These are phyloP conservation scores for Paratrypauchen microcephalus DNA, from an alignment of 2,797 vertebrate genomes.

Conservation along the genomic window DNA sequence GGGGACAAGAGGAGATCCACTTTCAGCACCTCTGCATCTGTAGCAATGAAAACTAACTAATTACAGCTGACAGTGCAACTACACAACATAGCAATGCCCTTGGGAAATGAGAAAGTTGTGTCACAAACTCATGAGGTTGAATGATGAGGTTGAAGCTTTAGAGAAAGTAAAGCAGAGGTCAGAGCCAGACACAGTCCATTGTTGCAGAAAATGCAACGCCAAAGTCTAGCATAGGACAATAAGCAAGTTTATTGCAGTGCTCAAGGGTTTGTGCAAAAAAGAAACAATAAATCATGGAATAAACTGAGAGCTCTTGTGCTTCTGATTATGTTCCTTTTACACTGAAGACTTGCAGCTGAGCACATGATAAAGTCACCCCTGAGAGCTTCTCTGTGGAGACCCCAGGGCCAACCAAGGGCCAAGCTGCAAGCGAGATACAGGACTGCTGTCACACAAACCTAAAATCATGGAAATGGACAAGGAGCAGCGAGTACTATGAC, in stretches of 20 bases:
- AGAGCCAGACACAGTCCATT: not conserved
- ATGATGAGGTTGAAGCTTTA: not conserved
- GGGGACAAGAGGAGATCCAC: not conserved
- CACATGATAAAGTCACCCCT: slow-evolving; percentile 1
- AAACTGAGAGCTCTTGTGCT: slow-evolving; percentile 1
- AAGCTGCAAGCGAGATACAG: not conserved
- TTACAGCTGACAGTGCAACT: slow-evolving; percentile 1
- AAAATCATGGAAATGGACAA: not conserved
- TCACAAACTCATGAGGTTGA: slow-evolving; percentile 4
- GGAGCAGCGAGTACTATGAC: not conserved
- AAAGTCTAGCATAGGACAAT: not conserved
- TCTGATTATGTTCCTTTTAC: not conserved
- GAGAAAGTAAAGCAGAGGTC: slow-evolving; percentile 4
- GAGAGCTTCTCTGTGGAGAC: slow-evolving; percentile 3
- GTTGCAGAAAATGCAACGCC: not conserved
- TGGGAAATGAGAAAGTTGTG: slow-evolving; percentile 3
- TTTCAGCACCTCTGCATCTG: slow-evolving; percentile 1
- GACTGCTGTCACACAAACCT: not conserved
- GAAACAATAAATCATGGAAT: too few species aligned
- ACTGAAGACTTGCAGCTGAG: slow-evolving; percentile 6
- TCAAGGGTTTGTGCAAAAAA: not conserved
- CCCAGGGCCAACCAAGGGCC: slow-evolving; percentile 2
- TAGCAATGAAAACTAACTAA: slow-evolving; percentile 14
- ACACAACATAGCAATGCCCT: slow-evolving; percentile 10
- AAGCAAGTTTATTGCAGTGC: not conserved